Base-by-base conservation (phyloP, 64 coral and sea anemone species). In the Porites australiensis region DNA sequence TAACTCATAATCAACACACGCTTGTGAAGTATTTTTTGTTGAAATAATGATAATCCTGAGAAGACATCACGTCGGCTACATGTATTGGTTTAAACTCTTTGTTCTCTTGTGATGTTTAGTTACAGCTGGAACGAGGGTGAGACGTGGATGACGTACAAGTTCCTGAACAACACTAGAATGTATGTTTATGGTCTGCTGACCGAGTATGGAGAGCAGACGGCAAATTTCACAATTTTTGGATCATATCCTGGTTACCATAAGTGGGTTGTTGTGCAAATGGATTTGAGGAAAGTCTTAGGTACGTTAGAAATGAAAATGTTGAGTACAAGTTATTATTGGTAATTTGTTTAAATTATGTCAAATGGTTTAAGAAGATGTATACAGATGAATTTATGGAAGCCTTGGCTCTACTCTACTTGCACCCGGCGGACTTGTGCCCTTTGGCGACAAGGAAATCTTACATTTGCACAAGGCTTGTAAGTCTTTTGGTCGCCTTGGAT, bases 41-140 rank as follows among this genome's bases (percentile, higher is more conserved):
- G 27, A 37, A 37, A 37, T 37, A 37, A 37, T 37, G 27, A 37
- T 37, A 37, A 37, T 37, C 27, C 27, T 37, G 27, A 37, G 0
- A 37, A 37, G 27, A 37, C 27, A 37, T 37, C 27, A 37, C 27
- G 27, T 37, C 27, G 27, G 27, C 27, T 37, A 37, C 27, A 37
- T 37, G 27, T 37, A 37, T 37, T 37, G 27, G 27, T 37, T 37
- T 37, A 37, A 37, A 37, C 44, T 21, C 18, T 73, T 45, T 73
- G 20, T 45, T 73, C 12, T 55, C 20, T 86, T 92, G 21, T 74
- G 2, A n/a, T 52, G 64, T 70, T 83, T 57, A 99, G 98, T 63
- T 99, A 99, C 77, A 99, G 98, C 64, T 89, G 88, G 87, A 91
- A 99, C 77, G 98, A 99, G 37, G 98, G 98, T 9, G 84, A 96